Percentiles rank a stretch among this genome's conserved stretches.
These are phyloP conservation scores for Alectoris magna DNA, from an alignment of 2,797 vertebrate genomes.

Conservation along the genomic window DNA sequence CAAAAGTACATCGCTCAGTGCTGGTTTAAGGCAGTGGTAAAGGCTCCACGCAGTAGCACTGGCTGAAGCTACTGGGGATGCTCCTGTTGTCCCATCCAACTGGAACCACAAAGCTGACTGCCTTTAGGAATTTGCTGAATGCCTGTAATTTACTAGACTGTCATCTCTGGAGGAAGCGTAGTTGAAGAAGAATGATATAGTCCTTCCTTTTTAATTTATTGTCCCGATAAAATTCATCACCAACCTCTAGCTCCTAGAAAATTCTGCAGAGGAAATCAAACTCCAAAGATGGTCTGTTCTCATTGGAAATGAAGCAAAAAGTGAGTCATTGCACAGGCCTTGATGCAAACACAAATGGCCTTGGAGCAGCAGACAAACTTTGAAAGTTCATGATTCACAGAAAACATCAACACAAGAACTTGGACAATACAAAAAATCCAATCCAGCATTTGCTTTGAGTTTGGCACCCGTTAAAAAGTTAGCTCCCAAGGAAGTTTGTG, in stretches of 20 bases:
- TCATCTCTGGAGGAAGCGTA: conserved; percentile 7
- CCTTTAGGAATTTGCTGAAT: not conserved
- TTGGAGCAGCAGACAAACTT: conserved; percentile 20
- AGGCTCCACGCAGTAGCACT: not conserved
- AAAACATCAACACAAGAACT: not conserved
- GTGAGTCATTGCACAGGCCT: not conserved
- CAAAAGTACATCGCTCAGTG: not conserved
- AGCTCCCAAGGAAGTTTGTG: not conserved
- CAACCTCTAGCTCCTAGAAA: conserved; percentile 21
- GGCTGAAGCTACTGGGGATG: fast-evolving
- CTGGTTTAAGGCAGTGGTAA: not conserved
- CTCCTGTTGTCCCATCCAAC: not conserved
- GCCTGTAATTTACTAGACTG: conserved; percentile 2
- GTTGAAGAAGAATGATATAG: conserved; percentile 15
- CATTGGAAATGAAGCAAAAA: conserved; percentile 13
- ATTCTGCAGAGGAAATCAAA: not conserved
- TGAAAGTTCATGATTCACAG: not conserved
- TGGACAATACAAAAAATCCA: not conserved
- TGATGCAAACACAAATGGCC: not conserved
- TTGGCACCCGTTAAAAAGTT: not conserved
- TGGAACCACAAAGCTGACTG: not conserved
- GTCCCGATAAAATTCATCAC: conserved; percentile 46
- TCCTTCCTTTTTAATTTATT: conserved; percentile 55
- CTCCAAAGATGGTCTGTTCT: conserved; percentile 36
- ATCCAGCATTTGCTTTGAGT: not conserved